Percentiles rank a stretch among this genome's conserved stretches.
These are phyloP conservation scores for Pluvianellus socialis DNA, from an alignment of 2,113 vertebrate species.

Conservation along the genomic window DNA sequence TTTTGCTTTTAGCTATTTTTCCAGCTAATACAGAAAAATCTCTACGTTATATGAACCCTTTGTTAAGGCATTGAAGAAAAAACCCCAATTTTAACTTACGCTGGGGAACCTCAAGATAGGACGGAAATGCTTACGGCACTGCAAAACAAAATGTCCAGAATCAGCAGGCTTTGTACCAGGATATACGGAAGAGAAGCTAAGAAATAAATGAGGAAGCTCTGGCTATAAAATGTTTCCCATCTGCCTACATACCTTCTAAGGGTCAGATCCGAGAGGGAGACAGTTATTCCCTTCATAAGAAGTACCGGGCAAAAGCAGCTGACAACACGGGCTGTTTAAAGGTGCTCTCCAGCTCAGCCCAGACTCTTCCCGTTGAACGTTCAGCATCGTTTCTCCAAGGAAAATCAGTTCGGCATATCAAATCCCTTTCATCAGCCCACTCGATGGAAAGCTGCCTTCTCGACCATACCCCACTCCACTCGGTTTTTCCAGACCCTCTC, in stretches of 20 bases:
- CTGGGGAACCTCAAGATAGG: not conserved
- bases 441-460: not conserved
- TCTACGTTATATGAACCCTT: not conserved
- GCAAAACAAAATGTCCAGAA: not conserved
- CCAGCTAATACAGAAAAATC: not conserved
- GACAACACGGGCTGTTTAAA: not conserved
- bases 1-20: not conserved
- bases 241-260: not conserved
- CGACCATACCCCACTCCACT: not conserved
- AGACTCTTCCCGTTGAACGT: not conserved
- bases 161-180: not conserved
- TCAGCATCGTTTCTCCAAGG: not conserved
- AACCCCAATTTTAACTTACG: not conserved
- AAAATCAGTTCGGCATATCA: not conserved
- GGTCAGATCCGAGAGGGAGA: not conserved
- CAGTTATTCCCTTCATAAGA: not conserved
- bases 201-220: not conserved
- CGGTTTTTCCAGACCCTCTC: not conserved
- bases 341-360: not conserved
- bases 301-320: not conserved
- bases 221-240: not conserved
- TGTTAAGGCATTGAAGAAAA: not conserved
- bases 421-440: not conserved
- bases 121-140: not conserved
- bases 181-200: not conserved